These are phyloP conservation scores for Drosophila bunnanda DNA, from an alignment of 2,888 invertebrate species.

Conservation along the genomic window DNA sequence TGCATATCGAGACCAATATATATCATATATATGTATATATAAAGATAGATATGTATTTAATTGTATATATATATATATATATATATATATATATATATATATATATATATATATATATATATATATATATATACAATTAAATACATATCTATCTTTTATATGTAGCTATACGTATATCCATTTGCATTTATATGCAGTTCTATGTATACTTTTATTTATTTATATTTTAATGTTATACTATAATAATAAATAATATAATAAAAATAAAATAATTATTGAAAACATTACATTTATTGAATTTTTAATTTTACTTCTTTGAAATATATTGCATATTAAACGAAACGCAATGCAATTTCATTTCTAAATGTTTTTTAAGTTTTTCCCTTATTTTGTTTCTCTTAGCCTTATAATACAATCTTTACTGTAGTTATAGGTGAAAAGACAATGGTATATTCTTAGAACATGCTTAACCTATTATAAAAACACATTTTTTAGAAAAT, in stretches of 20 bases:
- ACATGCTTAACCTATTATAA: slow-evolving; percentile 69
- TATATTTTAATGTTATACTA: too few species aligned
- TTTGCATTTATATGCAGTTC: too few species aligned
- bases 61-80: not conserved
- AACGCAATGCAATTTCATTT: not conserved
- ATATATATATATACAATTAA: not conserved
- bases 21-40: slow-evolving; percentile 9
- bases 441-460: slow-evolving; percentile 64
- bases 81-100: slow-evolving; percentile 1
- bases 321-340: not conserved
- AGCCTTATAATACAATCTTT: not conserved
- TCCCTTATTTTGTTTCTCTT: not conserved
- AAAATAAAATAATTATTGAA: too few species aligned
- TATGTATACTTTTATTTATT: too few species aligned
- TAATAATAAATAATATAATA: too few species aligned
- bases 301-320: not conserved
- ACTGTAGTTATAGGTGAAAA: slow-evolving; percentile 13
- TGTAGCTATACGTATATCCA: too few species aligned
- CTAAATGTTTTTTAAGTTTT: not conserved
- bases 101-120: not conserved
- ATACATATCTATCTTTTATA: not conserved
- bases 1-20: not conserved
- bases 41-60: slow-evolving; percentile 2
- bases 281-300: too few species aligned
- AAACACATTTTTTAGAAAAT: slow-evolving; percentile 54